These are phyloP conservation scores for Zapornia atra DNA, from an alignment of 2,113 vertebrate genomes.

Conservation along the genomic window DNA sequence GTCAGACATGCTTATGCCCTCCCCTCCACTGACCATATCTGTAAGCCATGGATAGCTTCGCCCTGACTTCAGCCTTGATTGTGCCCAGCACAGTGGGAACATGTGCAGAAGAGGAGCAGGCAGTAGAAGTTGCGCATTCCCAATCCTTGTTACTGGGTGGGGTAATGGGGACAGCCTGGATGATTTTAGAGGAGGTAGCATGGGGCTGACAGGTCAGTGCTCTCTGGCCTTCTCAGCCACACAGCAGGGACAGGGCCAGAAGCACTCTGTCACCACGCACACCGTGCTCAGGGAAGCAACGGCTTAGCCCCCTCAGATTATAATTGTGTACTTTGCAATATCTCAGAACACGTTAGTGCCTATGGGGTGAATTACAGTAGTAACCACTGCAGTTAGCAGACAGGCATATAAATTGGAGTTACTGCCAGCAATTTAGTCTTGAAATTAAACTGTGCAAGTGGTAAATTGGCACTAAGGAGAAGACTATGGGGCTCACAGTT, in stretches of 20 bases:
- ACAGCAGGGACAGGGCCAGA: not conserved
- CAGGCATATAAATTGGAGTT: constrained; percentile 27
- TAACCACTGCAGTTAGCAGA: not conserved
- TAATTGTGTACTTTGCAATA: constrained; percentile 3
- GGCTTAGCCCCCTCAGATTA: not conserved
- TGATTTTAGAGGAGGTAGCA: not conserved
- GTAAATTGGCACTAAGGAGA: constrained; percentile 71
- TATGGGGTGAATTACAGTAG: constrained; percentile 6
- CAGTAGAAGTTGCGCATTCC: accelerated
- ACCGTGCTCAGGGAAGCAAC: not conserved
- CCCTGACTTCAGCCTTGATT: not conserved
- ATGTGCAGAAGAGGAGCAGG: not conserved
- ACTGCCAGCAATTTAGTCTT: constrained; percentile 51
- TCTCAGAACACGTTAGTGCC: constrained; percentile 1
- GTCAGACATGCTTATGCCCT: not conserved
- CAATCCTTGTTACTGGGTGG: not conserved
- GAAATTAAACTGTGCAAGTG: constrained; percentile 65
- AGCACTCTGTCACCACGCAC: not conserved
- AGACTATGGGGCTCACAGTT: constrained; percentile 58
- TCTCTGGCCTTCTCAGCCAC: not conserved
- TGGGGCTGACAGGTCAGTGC: not conserved
- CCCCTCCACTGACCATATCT: not conserved
- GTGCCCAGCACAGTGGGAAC: not conserved
- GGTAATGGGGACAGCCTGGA: not conserved
- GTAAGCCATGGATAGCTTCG: not conserved